Conservation (phyloP, 2,797 vertebrate species). For the Lacerta bilineata region DNA sequence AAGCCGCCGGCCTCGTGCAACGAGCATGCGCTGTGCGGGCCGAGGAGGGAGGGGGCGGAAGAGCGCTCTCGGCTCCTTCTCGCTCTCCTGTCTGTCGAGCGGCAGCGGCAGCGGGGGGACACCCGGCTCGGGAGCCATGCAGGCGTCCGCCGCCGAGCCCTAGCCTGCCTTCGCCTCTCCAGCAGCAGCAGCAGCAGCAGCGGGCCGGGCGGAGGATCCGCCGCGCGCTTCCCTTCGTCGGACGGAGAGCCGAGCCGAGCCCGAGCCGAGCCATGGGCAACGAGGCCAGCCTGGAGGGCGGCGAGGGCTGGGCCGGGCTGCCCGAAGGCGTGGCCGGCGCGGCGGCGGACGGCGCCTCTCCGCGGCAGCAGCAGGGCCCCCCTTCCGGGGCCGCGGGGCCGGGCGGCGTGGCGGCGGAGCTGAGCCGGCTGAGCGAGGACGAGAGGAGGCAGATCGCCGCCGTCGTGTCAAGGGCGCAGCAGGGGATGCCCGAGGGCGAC, state of each 20-base stretch:
- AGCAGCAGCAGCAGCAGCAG: too few species aligned
- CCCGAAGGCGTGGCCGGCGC: slow-evolving; percentile 80
- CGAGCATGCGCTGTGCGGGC: slow-evolving; percentile 84
- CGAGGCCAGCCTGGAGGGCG: slow-evolving; percentile 93
- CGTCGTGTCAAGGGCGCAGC: slow-evolving; percentile 91
- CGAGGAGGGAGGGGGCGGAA: slow-evolving; percentile 60
- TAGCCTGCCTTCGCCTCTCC: too few species aligned
- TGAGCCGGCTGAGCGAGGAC: slow-evolving; percentile 91
- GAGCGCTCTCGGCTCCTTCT: slow-evolving; percentile 33
- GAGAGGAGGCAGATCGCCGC: slow-evolving; percentile 90
- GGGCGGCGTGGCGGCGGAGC: slow-evolving; percentile 82
- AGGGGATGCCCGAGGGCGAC: slow-evolving; percentile 84
- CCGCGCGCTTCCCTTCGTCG: too few species aligned
- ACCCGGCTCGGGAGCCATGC: neutral
- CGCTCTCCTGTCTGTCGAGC: slow-evolving; percentile 14
- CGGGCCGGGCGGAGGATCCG: too few species aligned
- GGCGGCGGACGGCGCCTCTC: slow-evolving; percentile 78
- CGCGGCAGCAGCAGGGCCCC: slow-evolving; percentile 76
- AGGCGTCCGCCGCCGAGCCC: neutral
- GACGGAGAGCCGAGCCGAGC: neutral
- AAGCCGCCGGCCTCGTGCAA: slow-evolving; percentile 80
- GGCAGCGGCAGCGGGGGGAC: slow-evolving; percentile 34
- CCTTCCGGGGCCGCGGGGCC: slow-evolving; percentile 80
- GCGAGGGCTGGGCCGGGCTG: slow-evolving; percentile 80
- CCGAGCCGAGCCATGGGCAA: slow-evolving; percentile 87